Conservation (phyloP, 92 coral and sea anemone species). For the Phenganax subtilis region DNA sequence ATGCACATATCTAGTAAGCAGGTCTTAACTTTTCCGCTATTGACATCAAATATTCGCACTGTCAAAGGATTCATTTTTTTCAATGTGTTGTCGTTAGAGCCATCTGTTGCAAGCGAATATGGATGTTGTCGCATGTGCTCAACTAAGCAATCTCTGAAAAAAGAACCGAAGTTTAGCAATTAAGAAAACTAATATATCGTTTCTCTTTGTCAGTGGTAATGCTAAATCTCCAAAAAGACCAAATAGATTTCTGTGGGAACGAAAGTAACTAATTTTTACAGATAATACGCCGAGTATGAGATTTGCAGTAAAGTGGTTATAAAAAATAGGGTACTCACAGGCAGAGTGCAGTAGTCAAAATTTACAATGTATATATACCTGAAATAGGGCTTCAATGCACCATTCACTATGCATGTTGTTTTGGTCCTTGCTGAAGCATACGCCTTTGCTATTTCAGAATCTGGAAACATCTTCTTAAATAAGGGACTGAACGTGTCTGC, state of each 20-base stretch:
- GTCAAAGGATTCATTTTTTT: slow-evolving; percentile 45
- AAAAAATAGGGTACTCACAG: too few species aligned
- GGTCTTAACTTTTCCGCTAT: slow-evolving; percentile 24
- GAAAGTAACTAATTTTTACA: too few species aligned
- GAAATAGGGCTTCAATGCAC: slow-evolving; percentile 58
- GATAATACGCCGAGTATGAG: too few species aligned
- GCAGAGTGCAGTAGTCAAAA: too few species aligned
- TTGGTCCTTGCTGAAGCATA: slow-evolving; percentile 57
- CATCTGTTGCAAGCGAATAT: slow-evolving; percentile 39
- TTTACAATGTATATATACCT: slow-evolving; percentile 33
- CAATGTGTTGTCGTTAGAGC: slow-evolving; percentile 36
- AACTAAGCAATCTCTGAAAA: not conserved
- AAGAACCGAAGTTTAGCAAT: not conserved
- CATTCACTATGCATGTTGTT: slow-evolving; percentile 58
- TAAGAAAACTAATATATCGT: not conserved
- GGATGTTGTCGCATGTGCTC: slow-evolving; percentile 35
- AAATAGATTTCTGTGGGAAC: too few species aligned
- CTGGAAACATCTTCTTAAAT: slow-evolving; percentile 58
- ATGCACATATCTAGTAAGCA: slow-evolving; percentile 37
- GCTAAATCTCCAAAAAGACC: too few species aligned
- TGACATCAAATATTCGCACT: slow-evolving; percentile 41
- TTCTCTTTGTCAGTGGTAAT: not conserved
- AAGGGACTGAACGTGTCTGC: slow-evolving; percentile 56
- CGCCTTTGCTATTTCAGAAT: slow-evolving; percentile 56
- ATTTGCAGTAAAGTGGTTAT: too few species aligned